A percentile compares a stretch with the other conserved stretches of the same genome.
These are phyloP conservation scores for Steinernema feltiae DNA, from an alignment of 1,140 invertebrate species.

Conservation along the genomic window DNA sequence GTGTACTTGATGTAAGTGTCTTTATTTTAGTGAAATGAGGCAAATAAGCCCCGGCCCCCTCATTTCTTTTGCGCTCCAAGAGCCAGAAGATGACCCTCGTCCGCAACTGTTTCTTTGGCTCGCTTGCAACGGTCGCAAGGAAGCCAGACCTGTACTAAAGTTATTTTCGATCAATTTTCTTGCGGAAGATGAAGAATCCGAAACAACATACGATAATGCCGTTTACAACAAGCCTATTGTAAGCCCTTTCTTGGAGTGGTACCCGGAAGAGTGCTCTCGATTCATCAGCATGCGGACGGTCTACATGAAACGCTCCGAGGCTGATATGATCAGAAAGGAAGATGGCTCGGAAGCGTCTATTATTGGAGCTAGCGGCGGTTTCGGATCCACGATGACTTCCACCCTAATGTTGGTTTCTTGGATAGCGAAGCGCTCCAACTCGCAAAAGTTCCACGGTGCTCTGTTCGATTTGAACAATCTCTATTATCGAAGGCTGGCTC, in stretches of 20 bases:
- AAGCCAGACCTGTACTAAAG: not conserved
- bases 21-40: not conserved
- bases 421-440: not conserved
- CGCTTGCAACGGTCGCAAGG: not conserved
- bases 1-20: not conserved
- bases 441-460: not conserved
- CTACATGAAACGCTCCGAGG: not conserved
- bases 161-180: not conserved
- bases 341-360: not conserved
- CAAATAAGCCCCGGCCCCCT: not conserved
- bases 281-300: not conserved
- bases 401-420: not conserved
- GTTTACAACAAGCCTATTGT: not conserved
- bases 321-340: not conserved
- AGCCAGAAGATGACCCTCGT: not conserved
- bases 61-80: not conserved
- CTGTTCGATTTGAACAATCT: constrained; percentile 5
- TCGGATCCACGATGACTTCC: not conserved
- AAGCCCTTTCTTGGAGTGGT: not conserved
- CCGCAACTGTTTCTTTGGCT: not conserved
- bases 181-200: not conserved
- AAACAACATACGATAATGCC: not conserved
- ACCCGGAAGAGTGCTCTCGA: not conserved
- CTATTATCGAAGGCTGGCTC: not conserved
- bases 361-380: not conserved